A percentile compares a stretch with the other conserved stretches of the same genome.
These are phyloP conservation scores for Okapia johnstoni DNA, from an alignment of 2,113 vertebrate genomes.

Conservation along the genomic window DNA sequence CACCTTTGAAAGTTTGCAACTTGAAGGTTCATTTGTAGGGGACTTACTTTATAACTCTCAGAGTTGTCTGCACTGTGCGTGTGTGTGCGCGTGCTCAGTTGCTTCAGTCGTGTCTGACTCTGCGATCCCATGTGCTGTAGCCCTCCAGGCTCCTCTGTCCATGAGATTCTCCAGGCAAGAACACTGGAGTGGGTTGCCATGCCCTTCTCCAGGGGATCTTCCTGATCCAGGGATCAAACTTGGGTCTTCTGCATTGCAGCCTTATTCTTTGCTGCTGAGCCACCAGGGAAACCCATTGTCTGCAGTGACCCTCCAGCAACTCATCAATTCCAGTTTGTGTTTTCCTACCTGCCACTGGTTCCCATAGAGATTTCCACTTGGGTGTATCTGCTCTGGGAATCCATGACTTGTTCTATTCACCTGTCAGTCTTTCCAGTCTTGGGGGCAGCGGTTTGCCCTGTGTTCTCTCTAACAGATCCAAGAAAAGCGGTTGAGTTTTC, in stretches of 20 bases:
- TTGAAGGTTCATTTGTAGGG: background rate
- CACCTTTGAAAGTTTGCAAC: background rate
- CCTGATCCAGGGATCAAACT: background rate
- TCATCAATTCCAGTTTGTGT: background rate
- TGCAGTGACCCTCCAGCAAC: background rate
- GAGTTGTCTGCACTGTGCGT: background rate
- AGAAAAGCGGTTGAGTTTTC: background rate
- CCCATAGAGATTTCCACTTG: background rate
- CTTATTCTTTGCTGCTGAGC: too few relatives aligned
- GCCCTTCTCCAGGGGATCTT: background rate
- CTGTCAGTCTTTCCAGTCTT: background rate
- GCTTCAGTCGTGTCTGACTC: background rate
- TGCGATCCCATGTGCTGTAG: background rate
- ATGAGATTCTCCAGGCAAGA: background rate
- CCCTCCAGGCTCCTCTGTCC: background rate
- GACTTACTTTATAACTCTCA: background rate
- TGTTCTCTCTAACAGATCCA: background rate
- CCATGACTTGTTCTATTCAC: background rate
- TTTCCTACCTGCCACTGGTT: background rate
- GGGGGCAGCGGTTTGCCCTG: background rate
- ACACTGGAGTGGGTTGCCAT: background rate
- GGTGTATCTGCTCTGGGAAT: background rate
- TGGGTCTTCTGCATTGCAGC: background rate
- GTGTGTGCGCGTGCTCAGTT: background rate
- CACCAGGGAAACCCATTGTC: too few relatives aligned